These are phyloP conservation scores for Griposia aprilina DNA, from an alignment of 2,888 invertebrate genomes.

Conservation along the genomic window DNA sequence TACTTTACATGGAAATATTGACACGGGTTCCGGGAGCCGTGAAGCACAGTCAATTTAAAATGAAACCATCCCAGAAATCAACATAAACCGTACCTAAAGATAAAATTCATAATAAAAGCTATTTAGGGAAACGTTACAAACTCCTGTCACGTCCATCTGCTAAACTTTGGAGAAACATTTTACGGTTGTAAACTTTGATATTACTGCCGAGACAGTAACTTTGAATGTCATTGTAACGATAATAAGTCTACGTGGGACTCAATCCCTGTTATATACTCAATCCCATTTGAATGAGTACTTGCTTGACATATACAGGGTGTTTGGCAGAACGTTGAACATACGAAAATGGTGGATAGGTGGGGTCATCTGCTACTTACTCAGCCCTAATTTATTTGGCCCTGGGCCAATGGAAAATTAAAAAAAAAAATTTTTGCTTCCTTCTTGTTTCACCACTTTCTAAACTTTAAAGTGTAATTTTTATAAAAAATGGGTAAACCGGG, in stretches of 20 bases:
- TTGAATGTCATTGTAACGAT: conserved; percentile 24
- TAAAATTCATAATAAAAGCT: neutral
- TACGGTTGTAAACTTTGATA: conserved; percentile 22
- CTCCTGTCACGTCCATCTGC: conserved; percentile 14
- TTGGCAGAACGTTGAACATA: too few species aligned
- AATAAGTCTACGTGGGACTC: conserved; percentile 17
- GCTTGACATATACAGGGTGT: too few species aligned
- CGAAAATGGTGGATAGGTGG: too few species aligned
- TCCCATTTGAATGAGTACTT: neutral
- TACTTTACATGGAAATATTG: neutral
- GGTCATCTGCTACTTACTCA: too few species aligned
- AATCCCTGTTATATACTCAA: conserved; percentile 6
- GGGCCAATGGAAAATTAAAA: too few species aligned
- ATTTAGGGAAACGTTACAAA: conserved; percentile 1
- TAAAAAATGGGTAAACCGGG: too few species aligned
- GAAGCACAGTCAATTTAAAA: neutral
- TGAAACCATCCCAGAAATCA: neutral
- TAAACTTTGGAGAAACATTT: conserved; percentile 24
- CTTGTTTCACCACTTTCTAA: too few species aligned
- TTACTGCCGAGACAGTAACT: conserved; percentile 32
- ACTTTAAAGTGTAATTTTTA: too few species aligned
- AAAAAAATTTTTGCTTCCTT: too few species aligned
- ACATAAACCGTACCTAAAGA: neutral
- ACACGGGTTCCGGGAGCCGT: neutral
- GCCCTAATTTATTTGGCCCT: too few species aligned